These are phyloP conservation scores for Dryomyza anilis DNA, from an alignment of 2,888 invertebrate species.

Conservation along the genomic window DNA sequence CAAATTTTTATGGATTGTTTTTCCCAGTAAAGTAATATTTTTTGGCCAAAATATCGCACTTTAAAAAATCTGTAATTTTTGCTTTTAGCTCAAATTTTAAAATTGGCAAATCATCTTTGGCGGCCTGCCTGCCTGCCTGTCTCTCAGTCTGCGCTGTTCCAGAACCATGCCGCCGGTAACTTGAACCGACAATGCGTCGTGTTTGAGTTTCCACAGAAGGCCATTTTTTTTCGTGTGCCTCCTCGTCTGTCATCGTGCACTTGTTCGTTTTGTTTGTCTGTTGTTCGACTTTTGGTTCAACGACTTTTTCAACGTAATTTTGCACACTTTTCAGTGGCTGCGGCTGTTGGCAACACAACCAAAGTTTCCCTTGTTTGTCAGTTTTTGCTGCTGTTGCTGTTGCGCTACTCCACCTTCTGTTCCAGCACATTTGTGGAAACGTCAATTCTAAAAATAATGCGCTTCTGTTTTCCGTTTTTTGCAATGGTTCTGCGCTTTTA, in stretches of 20 bases:
- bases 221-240: not conserved
- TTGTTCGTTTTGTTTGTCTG: slow-evolving; percentile 2
- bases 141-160: no score
- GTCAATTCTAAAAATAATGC: not conserved
- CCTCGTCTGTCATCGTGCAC: not conserved
- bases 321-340: not conserved
- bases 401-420: not conserved
- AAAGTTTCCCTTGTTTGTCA: slow-evolving; percentile 25
- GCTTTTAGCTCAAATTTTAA: not conserved
- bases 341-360: not conserved
- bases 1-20: no score
- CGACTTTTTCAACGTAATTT: not conserved
- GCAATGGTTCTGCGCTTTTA: not conserved
- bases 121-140: not conserved
- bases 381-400: not conserved
- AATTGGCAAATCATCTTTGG: not conserved
- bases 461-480: not conserved
- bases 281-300: slow-evolving; percentile 2
- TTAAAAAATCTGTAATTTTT: not conserved
- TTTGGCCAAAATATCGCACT: not conserved
- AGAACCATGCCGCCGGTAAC: no score
- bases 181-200: not conserved
- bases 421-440: not conserved
- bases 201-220: not conserved
- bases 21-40: no score